Conservation (phyloP, 1,140 invertebrate genomes). For the Drosophila ogumai region DNA sequence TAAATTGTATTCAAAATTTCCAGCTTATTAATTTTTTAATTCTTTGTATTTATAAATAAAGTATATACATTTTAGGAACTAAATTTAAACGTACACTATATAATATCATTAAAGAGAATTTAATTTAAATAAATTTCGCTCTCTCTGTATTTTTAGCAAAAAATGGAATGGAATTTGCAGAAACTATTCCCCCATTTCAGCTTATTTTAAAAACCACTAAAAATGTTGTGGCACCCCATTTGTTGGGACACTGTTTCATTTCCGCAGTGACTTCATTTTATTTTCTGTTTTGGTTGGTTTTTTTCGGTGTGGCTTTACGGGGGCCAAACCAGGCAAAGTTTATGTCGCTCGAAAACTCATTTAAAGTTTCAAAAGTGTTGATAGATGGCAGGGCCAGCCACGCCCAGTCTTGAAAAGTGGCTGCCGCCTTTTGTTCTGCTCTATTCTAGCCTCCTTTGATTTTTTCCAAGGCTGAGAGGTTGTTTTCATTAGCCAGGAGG, state of each 20-base stretch:
- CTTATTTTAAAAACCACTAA: background rate
- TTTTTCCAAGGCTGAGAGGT: slow-evolving; percentile 10
- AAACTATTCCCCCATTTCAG: no score
- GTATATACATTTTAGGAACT: no score
- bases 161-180: background rate
- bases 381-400: slow-evolving; percentile 59
- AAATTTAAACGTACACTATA: no score
- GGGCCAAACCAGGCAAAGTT: slow-evolving; percentile 51
- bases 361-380: slow-evolving; percentile 80
- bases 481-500: slow-evolving; percentile 60
- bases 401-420: slow-evolving; percentile 36
- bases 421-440: slow-evolving; percentile 25
- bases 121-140: no score
- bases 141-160: background rate
- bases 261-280: slow-evolving; percentile 15
- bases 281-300: slow-evolving; percentile 15
- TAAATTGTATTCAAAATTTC: no score
- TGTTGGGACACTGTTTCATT: slow-evolving; percentile 1
- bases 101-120: no score
- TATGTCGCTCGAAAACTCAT: slow-evolving; percentile 71
- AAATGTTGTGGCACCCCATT: background rate
- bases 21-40: no score
- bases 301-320: slow-evolving; percentile 50
- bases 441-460: slow-evolving; percentile 30
- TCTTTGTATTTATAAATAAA: no score